Evolutionary conservation across 2,888 invertebrate species (phyloP).

Genomic region (Cheilosia soror): DNA sequence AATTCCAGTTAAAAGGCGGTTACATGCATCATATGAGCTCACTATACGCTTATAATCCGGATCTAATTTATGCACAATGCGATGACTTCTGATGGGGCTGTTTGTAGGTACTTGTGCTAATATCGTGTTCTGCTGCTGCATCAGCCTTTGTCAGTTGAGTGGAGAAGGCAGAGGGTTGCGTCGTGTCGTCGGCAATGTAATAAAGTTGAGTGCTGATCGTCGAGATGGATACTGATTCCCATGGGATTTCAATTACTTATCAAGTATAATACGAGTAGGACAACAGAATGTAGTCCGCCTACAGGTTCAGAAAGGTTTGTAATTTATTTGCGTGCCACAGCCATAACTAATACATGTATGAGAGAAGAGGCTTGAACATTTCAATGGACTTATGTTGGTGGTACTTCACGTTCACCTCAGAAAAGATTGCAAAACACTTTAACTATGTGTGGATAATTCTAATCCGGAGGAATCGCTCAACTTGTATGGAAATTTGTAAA

Average conservation of each 20-base stretch:
- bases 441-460: too few species aligned
- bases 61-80: conserved; percentile 2
- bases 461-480: too few species aligned
- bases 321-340: too few species aligned
- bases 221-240: conserved; percentile 50
- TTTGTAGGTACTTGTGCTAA: neutral
- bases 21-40: conserved; percentile 1
- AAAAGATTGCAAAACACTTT: too few species aligned
- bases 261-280: conserved; percentile 13
- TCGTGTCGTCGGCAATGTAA: conserved; percentile 22
- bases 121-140: neutral
- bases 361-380: too few species aligned
- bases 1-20: conserved; percentile 9
- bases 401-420: too few species aligned
- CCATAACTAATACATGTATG: too few species aligned
- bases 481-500: too few species aligned
- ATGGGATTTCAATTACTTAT: conserved; percentile 50
- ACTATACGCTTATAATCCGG: neutral
- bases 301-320: too few species aligned
- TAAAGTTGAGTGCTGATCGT: conserved; percentile 47
- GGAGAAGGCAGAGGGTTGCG: neutral
- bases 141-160: conserved; percentile 4
- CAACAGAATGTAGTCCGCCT: neutral
- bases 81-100: conserved; percentile 13
- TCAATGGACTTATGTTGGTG: too few species aligned